Evolutionary conservation across 2,888 invertebrate species (phyloP), one percentile per base, ranked within the genome.

Genomic region (Ennomos fuscantarius): DNA sequence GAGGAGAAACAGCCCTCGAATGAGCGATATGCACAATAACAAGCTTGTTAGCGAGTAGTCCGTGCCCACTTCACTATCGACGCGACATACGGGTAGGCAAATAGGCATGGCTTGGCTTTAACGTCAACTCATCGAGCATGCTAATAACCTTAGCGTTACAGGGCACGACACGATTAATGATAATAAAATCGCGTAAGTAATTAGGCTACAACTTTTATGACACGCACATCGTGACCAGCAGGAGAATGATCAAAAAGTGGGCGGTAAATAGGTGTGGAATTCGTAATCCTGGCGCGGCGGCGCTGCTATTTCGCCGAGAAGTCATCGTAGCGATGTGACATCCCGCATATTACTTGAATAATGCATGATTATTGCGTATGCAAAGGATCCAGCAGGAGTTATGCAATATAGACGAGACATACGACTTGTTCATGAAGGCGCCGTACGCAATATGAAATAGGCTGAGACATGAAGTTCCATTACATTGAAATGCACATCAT

Each of bases 351-450:
- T 73, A 74, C 72, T 70, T 79, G 73, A 82, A 84, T 82, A 75
- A 84, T 82, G 74, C 76, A 84, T 80, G 68, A 65, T 64, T 69
- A 70, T 69, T 74, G 76, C 77, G 76, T 73, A 78, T 76, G 78
- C 73, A 69, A 68, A 70, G 64, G 58, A 74, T 74, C 69, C 69
- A 69, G 68, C 66, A 67, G 68, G 60, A 77, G 73, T 76, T 78
- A 74, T 78, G 73, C 72, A 78, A 81, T 77, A 69, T 66, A 66
- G 63, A 57, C 69, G 53, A 63, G 72, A 63, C 66, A 65, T 58
- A 62, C 46, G 15, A 66, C 42, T 59, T 59, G 56, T 49, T 49
- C 58, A 63, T 65, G 56, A 62, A 60, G 50, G 60, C 57, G 50
- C 49, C 41, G 50, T 62, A 37, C 55, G 53, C 54, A 55, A 63